These are phyloP conservation scores for Potamilus streckersoni DNA, from an alignment of 1,140 invertebrate species.

Conservation along the genomic window DNA sequence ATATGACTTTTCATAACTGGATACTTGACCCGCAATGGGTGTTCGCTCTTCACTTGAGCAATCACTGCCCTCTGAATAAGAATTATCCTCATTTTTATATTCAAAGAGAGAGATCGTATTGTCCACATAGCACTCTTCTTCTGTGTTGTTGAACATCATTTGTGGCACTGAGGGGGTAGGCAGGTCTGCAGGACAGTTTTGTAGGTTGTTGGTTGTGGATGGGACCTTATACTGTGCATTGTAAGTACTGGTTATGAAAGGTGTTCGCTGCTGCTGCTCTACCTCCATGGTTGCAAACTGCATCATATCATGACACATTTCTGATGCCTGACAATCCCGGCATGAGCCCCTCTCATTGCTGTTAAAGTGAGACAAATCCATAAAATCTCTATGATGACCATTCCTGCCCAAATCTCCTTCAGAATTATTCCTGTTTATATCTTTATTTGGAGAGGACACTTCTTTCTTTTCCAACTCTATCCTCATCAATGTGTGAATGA, in stretches of 20 bases:
- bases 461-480: constrained; percentile 90
- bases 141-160: constrained; percentile 62
- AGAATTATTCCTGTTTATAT: constrained; percentile 9
- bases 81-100: constrained; percentile 71
- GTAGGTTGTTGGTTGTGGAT: constrained; percentile 16
- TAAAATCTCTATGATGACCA: constrained; percentile 23
- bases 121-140: constrained; percentile 73
- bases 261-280: constrained; percentile 50
- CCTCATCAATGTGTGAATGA: constrained; percentile 96
- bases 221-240: constrained; percentile 20
- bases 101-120: constrained; percentile 77
- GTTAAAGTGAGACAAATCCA: constrained; percentile 59
- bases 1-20: constrained; percentile 50
- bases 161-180: constrained; percentile 46
- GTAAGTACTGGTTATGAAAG: constrained; percentile 11
- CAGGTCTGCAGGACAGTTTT: constrained; percentile 16
- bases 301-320: constrained; percentile 64
- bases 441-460: constrained; percentile 11
- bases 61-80: constrained; percentile 74
- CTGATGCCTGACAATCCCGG: constrained; percentile 65
- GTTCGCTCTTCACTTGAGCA: constrained; percentile 55
- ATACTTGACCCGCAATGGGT: constrained; percentile 29
- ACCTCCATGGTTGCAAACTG: constrained; percentile 48
- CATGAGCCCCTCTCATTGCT: constrained; percentile 66
- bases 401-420: constrained; percentile 24